Evolutionary conservation across 2,797 vertebrate species (phyloP), one percentile per base, ranked within the genome.

Genomic region (Labeo calbasu): DNA sequence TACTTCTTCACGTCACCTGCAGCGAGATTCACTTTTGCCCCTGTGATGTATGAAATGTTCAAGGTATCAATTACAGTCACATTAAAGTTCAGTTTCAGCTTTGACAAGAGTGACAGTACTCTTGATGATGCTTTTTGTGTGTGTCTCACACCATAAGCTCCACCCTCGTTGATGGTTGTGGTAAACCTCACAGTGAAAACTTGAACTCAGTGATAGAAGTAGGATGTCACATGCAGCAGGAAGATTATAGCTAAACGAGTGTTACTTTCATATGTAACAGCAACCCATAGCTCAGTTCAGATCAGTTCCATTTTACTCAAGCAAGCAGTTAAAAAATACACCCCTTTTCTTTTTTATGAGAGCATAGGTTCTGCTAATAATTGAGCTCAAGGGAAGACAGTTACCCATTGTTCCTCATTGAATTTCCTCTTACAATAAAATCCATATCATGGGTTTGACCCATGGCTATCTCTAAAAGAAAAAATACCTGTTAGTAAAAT

Each of bases 121-220:
- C 15, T 61, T 69, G 46, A 61, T 61, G 65, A 40, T 82, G 75
- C 15, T 43, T 46, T 46, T 23, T 69, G n/a, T 77, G n/a, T 75
- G 69, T 65, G 17, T n/a, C 36, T 76, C 28, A 46, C 66, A 71
- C 48, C 79, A 65, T 83, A 59, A 77, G 76, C 83, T 65, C 86
- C 87, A 23, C 68, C 77, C 77, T 23, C 4, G 43, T 57, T 75
- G 32, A 77, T 51, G 40, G 55, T 11, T 85, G 87, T 79, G 87
- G 87, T 88, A 83, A 87, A 86, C 85, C 79, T 79, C 84, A 79
- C 55, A 43, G 23, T 11, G 14, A 82, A 48, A 57, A 65, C 7
- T 3, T 51, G 28, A 43, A 28, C 25, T 51, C 75, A 71, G 69
- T 48, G 51, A 59, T 21, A 25, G 32, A 77, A 69, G 50, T 46